Conservation (phyloP, 2,113 vertebrate species). For the Pachycephala philippinensis region DNA sequence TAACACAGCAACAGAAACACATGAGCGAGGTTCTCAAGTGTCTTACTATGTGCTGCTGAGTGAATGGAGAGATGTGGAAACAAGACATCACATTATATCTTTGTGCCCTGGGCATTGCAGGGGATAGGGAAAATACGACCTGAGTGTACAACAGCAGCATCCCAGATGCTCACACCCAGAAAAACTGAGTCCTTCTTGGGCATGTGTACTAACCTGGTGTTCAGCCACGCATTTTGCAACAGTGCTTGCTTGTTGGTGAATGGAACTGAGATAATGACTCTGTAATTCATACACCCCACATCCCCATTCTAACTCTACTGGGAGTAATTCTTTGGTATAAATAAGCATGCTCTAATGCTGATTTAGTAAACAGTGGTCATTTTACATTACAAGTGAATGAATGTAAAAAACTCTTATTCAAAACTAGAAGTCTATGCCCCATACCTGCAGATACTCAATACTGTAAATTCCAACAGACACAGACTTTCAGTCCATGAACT, state of each 20-base stretch:
- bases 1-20: background rate
- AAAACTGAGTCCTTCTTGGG: background rate
- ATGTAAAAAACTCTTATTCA: background rate
- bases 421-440: background rate
- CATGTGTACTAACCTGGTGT: background rate
- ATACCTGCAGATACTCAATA: background rate
- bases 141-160: background rate
- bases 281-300: background rate
- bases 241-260: background rate
- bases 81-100: background rate
- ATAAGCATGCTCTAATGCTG: background rate
- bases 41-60: background rate
- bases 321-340: background rate
- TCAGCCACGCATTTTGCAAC: background rate
- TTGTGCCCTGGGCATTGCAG: background rate
- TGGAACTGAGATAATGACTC: background rate
- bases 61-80: background rate
- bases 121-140: background rate
- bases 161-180: background rate
- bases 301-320: background rate
- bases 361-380: background rate
- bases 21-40: fast-evolving
- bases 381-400: background rate
- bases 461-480: background rate
- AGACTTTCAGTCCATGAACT: background rate